These are phyloP conservation scores for Synergus umbraculus DNA, from an alignment of 2,888 invertebrate species.

Conservation along the genomic window DNA sequence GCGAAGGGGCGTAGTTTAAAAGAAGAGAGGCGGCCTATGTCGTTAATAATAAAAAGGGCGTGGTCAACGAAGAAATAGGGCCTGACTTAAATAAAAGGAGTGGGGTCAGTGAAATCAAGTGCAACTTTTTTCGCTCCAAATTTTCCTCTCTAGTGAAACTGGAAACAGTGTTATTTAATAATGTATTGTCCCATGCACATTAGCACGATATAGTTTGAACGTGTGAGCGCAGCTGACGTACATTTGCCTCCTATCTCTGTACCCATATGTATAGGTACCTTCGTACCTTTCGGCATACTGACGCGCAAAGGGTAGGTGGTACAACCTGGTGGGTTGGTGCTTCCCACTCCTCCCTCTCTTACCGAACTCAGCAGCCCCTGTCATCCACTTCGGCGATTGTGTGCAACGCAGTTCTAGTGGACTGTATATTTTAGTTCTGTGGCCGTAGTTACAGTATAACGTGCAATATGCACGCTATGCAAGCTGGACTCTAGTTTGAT, in stretches of 20 bases:
- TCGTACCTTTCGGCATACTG: constrained; percentile 66
- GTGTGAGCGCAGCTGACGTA: constrained; percentile 33
- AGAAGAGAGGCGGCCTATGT: no score
- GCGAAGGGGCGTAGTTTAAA: no score
- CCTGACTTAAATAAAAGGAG: no score
- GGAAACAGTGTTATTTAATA: constrained; percentile 17
- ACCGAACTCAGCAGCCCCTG: constrained; percentile 43
- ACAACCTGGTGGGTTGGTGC: constrained; percentile 35
- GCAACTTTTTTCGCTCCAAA: neutral
- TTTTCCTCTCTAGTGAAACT: neutral
- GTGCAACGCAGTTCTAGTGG: constrained; percentile 61
- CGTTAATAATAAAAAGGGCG: no score
- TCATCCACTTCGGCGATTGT: constrained; percentile 51
- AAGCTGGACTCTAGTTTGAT: constrained; percentile 58
- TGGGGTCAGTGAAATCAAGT: no score
- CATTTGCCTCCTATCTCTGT: constrained; percentile 33
- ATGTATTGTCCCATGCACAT: constrained; percentile 22
- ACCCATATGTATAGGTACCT: constrained; percentile 43
- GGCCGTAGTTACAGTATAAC: constrained; percentile 70
- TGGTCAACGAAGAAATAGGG: no score
- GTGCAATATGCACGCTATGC: constrained; percentile 73
- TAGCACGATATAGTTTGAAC: constrained; percentile 27
- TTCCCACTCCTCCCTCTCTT: constrained; percentile 6
- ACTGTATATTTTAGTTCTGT: constrained; percentile 73
- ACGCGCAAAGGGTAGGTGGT: constrained; percentile 61